Evolutionary conservation across 2,113 vertebrate genomes (phyloP), one percentile per base, ranked within the genome.

Genomic region (Gopherus evgoodei): DNA sequence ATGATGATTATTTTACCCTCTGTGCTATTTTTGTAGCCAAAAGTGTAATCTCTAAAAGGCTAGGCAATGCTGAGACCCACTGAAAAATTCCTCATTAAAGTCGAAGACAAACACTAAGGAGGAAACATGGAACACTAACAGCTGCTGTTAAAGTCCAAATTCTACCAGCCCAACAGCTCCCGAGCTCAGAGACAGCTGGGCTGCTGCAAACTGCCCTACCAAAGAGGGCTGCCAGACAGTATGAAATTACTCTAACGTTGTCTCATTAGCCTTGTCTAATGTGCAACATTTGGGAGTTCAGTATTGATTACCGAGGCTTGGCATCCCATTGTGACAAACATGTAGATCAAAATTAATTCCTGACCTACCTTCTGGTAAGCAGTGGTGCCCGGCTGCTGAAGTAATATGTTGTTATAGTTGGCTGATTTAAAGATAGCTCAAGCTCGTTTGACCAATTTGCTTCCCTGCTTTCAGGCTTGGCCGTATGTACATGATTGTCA

Each of bases 11-110:
- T 96, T 97, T 95, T 56, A 92, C 90, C 59, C 92, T 88, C 95
- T 95, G 94, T 24, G 69, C 96, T 97, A 96, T 97, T 97, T 97
- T 94, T 93, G 95, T 96, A 96, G 96, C 96, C 93, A 92, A 93
- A 93, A 96, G 89, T 93, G 89, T 84, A 89, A 86, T 52, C 92
- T 96, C 89, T 91, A 93, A 49, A 88, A 2, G 17, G 92, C 87
- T 89, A 75, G 92, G 96, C 95, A 76, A 29, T 0, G 80, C 92
- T 93, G 96, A 95, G 89, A 96, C 92, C 89, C 81, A 90, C 92
- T 2, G 52, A 95, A 91, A 96, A 96, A 96, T 82, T 85, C 54
- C 75, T 89, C 87, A n/a, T 0, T 2, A 85, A 94, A 96, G 86
- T 12, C 38, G 79, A 89, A 94, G 88, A 93, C 92, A 96, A 87